phyloP scores from a whole-genome alignment of 2,113 vertebrate genomes.

The Syngnathoides biaculeatus region DNA sequence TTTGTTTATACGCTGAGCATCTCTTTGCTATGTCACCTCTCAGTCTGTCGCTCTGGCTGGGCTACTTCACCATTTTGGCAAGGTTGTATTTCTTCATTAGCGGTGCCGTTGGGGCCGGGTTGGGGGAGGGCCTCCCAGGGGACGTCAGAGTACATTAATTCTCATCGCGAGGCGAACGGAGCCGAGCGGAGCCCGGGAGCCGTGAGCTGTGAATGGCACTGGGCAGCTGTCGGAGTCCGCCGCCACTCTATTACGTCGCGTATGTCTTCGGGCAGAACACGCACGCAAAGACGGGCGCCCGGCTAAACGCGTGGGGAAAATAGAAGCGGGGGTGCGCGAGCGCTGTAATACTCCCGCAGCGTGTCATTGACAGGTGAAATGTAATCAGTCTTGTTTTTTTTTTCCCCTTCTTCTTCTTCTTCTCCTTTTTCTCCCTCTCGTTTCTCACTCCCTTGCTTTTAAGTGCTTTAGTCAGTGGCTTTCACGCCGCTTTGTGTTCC shows the following conservation, averaged over 20 bases:
- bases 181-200: constrained; percentile 74
- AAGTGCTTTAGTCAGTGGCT: constrained; percentile 71
- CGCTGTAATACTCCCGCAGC: constrained; percentile 52
- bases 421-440: constrained; percentile 49
- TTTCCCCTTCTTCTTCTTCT: too few species aligned
- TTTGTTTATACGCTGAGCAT: constrained; percentile 29
- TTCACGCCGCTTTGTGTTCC: constrained; percentile 69
- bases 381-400: constrained; percentile 72
- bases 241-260: constrained; percentile 79
- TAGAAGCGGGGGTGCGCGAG: constrained; percentile 27
- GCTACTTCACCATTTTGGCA: constrained; percentile 66
- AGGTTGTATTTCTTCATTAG: constrained; percentile 88
- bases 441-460: constrained; percentile 65
- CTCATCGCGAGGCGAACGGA: constrained; percentile 82
- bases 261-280: constrained; percentile 73
- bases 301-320: constrained; percentile 42
- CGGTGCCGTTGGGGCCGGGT: constrained; percentile 59
- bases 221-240: constrained; percentile 82
- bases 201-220: constrained; percentile 89
- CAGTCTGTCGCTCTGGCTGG: constrained; percentile 42
- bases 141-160: constrained; percentile 90
- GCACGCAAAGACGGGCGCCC: constrained; percentile 29
- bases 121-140: constrained; percentile 74
- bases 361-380: constrained; percentile 77
- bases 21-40: constrained; percentile 41